Conservation (phyloP, 2,113 vertebrate species). For the Ardeotis arabs region DNA sequence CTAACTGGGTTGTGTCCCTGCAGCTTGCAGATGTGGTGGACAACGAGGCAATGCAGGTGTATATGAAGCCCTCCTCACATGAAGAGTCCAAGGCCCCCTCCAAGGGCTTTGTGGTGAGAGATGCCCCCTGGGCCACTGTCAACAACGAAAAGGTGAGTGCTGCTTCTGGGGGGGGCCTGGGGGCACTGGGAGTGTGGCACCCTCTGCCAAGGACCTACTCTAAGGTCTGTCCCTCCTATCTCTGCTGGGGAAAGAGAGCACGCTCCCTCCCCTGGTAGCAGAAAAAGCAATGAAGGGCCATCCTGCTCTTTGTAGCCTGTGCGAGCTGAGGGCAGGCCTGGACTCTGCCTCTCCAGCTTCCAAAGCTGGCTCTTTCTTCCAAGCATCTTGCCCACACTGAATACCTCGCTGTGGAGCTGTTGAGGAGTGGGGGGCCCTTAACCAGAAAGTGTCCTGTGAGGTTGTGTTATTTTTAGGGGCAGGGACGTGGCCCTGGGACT, state of each 20-base stretch:
- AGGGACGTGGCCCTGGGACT: background rate
- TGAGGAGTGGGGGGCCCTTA: background rate
- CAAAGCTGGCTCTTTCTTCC: background rate
- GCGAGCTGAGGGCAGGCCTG: background rate
- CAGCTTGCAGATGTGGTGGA: slow-evolving; percentile 93
- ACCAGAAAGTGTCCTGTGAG: background rate
- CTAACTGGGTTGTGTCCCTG: background rate
- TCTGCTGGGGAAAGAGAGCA: background rate
- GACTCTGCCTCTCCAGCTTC: background rate
- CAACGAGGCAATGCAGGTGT: slow-evolving; percentile 90
- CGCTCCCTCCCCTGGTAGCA: background rate
- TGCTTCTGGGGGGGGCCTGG: background rate
- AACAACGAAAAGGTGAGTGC: slow-evolving; percentile 87
- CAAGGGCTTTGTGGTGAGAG: slow-evolving; percentile 97
- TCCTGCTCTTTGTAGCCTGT: background rate
- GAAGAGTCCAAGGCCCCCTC: slow-evolving; percentile 87
- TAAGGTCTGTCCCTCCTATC: background rate
- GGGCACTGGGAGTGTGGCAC: background rate
- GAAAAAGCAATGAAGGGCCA: background rate
- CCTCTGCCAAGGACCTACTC: background rate
- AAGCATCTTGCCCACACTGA: background rate
- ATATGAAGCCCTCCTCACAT: slow-evolving; percentile 86
- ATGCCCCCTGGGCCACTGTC: slow-evolving; percentile 92
- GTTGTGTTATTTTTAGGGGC: background rate
- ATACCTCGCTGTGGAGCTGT: background rate